phyloP scores from a whole-genome alignment of 2,888 invertebrate species.

The Silvanus unidentatus region DNA sequence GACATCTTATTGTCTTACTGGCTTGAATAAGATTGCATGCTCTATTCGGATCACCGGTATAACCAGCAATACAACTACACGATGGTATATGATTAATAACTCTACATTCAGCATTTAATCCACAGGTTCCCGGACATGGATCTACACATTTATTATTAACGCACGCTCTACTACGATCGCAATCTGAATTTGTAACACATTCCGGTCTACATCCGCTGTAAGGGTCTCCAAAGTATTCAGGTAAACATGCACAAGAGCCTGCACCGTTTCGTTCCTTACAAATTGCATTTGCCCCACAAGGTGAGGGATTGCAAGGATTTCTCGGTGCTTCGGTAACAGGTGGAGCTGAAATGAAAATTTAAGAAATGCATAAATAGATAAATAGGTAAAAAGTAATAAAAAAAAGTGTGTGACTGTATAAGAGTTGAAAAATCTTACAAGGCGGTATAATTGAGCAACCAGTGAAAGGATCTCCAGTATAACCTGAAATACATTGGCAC shows the following conservation, averaged over 20 bases:
- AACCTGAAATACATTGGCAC: constrained; percentile 69
- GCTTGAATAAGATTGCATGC: constrained; percentile 43
- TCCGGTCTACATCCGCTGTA: constrained; percentile 63
- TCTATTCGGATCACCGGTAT: constrained; percentile 56
- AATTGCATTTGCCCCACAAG: constrained; percentile 62
- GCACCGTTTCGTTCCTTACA: constrained; percentile 60
- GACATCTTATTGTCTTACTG: constrained; percentile 33
- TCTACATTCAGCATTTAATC: constrained; percentile 53
- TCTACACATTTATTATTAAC: constrained; percentile 61
- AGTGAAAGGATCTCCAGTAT: constrained; percentile 60
- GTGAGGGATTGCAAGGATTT: constrained; percentile 58
- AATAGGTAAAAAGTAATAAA: constrained; percentile 3
- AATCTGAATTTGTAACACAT: constrained; percentile 62
- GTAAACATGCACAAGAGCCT: constrained; percentile 59
- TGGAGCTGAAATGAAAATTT: constrained; percentile 42
- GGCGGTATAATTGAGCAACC: constrained; percentile 52
- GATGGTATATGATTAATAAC: constrained; percentile 63
- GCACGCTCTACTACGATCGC: constrained; percentile 58
- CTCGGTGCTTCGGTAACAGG: constrained; percentile 45
- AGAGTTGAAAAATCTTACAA: constrained; percentile 49
- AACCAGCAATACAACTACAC: constrained; percentile 56
- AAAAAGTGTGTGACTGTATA: constrained; percentile 8
- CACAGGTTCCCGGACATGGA: constrained; percentile 56
- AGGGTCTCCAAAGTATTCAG: constrained; percentile 61
- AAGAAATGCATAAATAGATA: constrained; percentile 7